A percentile compares a stretch with the other conserved stretches of the same genome.
Evolutionary conservation across 2,797 vertebrate species (phyloP).

Genomic region (Sebastes nivosus): DNA sequence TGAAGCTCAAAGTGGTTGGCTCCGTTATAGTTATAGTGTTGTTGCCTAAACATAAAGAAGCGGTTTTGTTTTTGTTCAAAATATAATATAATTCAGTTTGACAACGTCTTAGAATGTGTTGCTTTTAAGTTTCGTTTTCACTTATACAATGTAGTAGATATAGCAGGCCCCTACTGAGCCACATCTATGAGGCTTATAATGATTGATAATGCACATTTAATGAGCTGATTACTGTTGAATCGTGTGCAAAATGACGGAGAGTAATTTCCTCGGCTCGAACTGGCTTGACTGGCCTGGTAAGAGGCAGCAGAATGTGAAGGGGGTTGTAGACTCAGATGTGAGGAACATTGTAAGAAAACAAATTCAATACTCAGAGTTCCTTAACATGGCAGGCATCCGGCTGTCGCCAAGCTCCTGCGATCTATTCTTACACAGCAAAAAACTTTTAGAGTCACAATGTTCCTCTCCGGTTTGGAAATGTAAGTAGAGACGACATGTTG

Average conservation of each 20-base stretch:
- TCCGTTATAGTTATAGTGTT: too few relatives aligned
- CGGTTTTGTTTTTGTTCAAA: too few relatives aligned
- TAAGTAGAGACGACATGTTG: conserved; percentile 25
- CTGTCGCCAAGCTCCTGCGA: background rate
- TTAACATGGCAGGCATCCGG: background rate
- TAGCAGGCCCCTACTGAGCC: too few relatives aligned
- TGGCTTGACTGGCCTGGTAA: background rate
- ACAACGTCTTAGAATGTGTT: too few relatives aligned
- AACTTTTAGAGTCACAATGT: conserved; percentile 16
- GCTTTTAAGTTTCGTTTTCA: too few relatives aligned
- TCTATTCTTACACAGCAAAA: background rate
- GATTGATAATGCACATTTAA: too few relatives aligned
- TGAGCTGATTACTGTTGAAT: too few relatives aligned
- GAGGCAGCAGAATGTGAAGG: conserved; percentile 36
- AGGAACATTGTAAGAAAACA: conserved; percentile 6
- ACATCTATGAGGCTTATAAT: too few relatives aligned
- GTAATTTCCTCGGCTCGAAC: conserved; percentile 24
- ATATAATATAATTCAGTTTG: too few relatives aligned
- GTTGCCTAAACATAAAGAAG: too few relatives aligned
- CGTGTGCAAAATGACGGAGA: background rate
- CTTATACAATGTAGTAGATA: too few relatives aligned
- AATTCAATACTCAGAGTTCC: background rate
- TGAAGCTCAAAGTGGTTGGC: too few relatives aligned
- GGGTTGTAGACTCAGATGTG: background rate
- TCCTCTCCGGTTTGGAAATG: conserved; percentile 10